phyloP scores from a whole-genome alignment of 2,113 vertebrate species.

The Ictalurus furcatus region DNA sequence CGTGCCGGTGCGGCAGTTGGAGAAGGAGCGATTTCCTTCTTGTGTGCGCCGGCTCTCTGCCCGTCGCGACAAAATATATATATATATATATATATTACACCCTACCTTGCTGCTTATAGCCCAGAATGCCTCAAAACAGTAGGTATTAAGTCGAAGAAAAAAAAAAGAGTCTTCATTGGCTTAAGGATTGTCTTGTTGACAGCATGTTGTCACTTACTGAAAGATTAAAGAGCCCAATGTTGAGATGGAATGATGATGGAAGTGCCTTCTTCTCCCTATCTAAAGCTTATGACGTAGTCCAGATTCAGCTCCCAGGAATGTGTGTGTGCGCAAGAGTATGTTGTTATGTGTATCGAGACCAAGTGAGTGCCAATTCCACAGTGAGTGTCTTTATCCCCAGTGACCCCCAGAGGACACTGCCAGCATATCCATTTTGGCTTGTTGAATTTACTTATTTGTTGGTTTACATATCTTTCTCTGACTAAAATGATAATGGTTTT shows the following conservation, averaged over 20 bases:
- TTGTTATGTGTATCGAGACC: conserved; percentile 35
- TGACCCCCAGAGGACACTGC: conserved; percentile 37
- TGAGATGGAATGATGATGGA: conserved; percentile 41
- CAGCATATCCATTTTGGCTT: conserved; percentile 32
- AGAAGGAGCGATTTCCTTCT: no score
- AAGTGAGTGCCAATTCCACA: conserved; percentile 50
- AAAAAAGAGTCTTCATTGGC: background rate
- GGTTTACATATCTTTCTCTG: background rate
- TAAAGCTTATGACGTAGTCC: conserved; percentile 71
- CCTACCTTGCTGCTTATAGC: background rate
- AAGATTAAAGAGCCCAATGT: conserved; percentile 35
- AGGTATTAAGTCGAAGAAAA: background rate
- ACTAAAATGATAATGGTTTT: background rate
- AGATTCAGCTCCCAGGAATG: conserved; percentile 67
- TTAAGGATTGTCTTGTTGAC: conserved; percentile 22
- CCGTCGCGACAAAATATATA: no score
- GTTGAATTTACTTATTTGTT: background rate
- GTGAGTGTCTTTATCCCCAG: conserved; percentile 31
- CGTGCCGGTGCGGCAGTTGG: no score
- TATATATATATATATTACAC: conserved; percentile 12
- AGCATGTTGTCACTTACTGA: conserved; percentile 26
- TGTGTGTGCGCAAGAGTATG: background rate
- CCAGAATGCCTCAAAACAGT: background rate
- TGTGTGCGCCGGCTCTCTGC: no score
- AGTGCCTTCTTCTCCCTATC: conserved; percentile 46